Evolutionary conservation across 2,888 invertebrate species (phyloP).

Genomic region (Trichopoda pennipes): DNA sequence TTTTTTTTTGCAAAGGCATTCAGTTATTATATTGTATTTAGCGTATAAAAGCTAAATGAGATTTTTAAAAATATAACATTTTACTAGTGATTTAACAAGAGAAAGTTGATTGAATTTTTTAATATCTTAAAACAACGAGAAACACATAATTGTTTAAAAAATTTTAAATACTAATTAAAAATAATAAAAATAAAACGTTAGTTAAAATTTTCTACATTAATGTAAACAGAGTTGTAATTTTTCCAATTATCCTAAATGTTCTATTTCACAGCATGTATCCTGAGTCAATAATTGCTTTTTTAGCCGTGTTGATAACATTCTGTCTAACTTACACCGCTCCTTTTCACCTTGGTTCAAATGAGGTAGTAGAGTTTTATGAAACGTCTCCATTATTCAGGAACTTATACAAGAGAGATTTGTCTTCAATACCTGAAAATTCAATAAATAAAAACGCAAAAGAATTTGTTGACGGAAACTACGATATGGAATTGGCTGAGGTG

Average conservation of each 20-base stretch:
- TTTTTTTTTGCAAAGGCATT: constrained; percentile 1
- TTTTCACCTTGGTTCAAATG: not conserved
- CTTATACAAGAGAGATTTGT: constrained; percentile 51
- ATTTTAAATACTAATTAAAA: not conserved
- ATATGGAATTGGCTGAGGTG: constrained; percentile 78
- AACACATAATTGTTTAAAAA: no score
- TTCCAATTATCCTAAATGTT: not conserved
- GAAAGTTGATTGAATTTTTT: constrained; percentile 18
- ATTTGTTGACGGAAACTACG: constrained; percentile 70
- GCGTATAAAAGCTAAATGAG: constrained; percentile 61
- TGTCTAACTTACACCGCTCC: constrained; percentile 15
- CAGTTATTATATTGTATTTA: constrained; percentile 26
- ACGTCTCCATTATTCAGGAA: constrained; percentile 17
- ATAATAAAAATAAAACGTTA: not conserved
- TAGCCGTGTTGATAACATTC: constrained; percentile 1
- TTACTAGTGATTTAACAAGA: constrained; percentile 28
- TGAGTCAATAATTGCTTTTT: not conserved
- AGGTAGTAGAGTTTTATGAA: not conserved
- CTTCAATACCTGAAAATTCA: not conserved
- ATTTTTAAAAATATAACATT: constrained; percentile 34
- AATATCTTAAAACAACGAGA: not conserved
- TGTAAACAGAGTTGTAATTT: not conserved
- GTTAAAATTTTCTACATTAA: not conserved
- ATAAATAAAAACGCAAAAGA: constrained; percentile 40
- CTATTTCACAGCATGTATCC: constrained; percentile 23